phyloP scores from a whole-genome alignment of 1,140 invertebrate genomes.

The Leptestheria dahalacensis region DNA sequence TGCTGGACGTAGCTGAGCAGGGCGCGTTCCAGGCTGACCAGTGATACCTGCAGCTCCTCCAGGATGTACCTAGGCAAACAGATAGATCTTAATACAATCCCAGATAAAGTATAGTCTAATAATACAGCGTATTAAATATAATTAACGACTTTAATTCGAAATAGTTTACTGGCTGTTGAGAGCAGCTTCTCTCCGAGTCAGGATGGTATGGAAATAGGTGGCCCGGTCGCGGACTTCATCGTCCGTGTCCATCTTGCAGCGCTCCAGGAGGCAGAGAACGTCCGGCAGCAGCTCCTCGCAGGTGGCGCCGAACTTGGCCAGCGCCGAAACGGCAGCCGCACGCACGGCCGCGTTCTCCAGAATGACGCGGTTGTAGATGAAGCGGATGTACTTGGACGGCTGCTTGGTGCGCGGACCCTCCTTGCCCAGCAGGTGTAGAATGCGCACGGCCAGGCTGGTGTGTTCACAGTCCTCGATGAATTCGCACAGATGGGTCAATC shows the following conservation, averaged over 20 bases:
- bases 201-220: conserved; percentile 84
- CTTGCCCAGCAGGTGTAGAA: conserved; percentile 88
- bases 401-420: conserved; percentile 90
- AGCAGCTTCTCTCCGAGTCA: conserved; percentile 43
- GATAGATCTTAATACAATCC: conserved; percentile 14
- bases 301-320: conserved; percentile 93
- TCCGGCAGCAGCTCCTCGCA: conserved; percentile 82
- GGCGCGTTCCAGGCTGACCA: conserved; percentile 71
- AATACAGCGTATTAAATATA: conserved; percentile 17
- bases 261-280: conserved; percentile 55
- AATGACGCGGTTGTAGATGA: conserved; percentile 97
- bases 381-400: conserved; percentile 90
- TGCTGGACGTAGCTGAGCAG: conserved; percentile 66
- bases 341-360: conserved; percentile 87
- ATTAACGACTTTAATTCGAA: conserved; percentile 16
- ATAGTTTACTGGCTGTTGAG: conserved; percentile 76
- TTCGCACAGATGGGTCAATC: conserved; percentile 91
- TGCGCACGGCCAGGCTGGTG: conserved; percentile 86
- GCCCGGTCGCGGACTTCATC: conserved; percentile 97
- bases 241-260: conserved; percentile 91
- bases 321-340: conserved; percentile 88
- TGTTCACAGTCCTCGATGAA: conserved; percentile 99
- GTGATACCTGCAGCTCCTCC: conserved; percentile 49
- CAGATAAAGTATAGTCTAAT: conserved; percentile 14
- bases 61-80: conserved; percentile 10